Percentiles rank a stretch among this genome's conserved stretches.
phyloP scores from a whole-genome alignment of 2,113 vertebrate species.

The Cavia porcellus region DNA sequence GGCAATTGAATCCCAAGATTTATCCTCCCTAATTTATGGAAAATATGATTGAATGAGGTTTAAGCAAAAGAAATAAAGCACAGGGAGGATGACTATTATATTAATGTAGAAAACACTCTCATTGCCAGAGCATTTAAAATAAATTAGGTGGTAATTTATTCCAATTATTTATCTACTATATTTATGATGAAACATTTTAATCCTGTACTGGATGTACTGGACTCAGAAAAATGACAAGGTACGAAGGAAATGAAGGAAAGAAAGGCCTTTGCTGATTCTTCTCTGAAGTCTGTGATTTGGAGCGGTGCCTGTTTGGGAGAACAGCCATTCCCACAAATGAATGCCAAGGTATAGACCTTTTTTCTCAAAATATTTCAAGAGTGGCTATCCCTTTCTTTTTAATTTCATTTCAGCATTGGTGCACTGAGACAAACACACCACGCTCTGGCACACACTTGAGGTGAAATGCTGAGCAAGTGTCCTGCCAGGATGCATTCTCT shows the following conservation, averaged over 20 bases:
- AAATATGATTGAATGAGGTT: slow-evolving; percentile 17
- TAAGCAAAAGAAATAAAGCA: slow-evolving; percentile 5
- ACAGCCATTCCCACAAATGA: slow-evolving; percentile 43
- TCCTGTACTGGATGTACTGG: background rate
- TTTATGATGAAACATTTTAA: background rate
- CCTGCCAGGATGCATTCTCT: background rate
- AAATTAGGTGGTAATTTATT: background rate
- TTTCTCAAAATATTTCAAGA: slow-evolving; percentile 48
- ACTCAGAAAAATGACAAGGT: background rate
- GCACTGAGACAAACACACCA: fast-evolving
- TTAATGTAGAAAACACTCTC: background rate
- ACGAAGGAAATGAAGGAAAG: background rate
- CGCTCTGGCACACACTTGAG: background rate
- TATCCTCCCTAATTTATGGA: background rate
- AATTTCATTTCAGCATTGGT: slow-evolving; percentile 7
- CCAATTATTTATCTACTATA: background rate
- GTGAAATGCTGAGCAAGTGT: background rate
- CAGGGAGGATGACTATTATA: background rate
- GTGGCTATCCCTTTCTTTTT: background rate
- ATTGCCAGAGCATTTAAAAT: background rate
- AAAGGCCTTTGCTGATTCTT: background rate
- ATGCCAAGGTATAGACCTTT: slow-evolving; percentile 13
- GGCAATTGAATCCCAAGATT: background rate
- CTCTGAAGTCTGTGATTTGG: slow-evolving; percentile 58
- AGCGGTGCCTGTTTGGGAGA: slow-evolving; percentile 19